phyloP scores from a whole-genome alignment of 2,888 invertebrate species.

The Eristalinus aeneus region DNA sequence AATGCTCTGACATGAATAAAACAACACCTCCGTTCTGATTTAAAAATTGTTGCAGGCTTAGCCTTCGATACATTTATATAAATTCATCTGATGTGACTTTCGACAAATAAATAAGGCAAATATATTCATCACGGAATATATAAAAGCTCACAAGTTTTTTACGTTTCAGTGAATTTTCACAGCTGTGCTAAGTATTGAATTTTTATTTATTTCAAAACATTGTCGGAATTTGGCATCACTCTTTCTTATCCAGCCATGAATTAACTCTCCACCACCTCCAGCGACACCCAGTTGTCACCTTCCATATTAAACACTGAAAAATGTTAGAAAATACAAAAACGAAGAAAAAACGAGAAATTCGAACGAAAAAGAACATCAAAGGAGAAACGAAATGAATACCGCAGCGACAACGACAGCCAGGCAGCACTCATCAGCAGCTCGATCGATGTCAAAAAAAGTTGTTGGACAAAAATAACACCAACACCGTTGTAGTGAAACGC shows the following conservation, averaged over 20 bases:
- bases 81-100: too few relatives aligned
- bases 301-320: not conserved
- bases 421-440: slow-evolving; percentile 65
- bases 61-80: too few relatives aligned
- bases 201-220: too few relatives aligned
- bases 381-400: slow-evolving; percentile 58
- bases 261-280: not conserved
- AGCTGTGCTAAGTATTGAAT: too few relatives aligned
- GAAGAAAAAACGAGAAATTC: slow-evolving; percentile 30
- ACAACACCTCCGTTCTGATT: too few relatives aligned
- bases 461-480: slow-evolving; percentile 35
- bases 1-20: too few relatives aligned
- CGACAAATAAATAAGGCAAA: too few relatives aligned
- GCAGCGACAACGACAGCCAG: slow-evolving; percentile 67
- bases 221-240: slow-evolving; percentile 40
- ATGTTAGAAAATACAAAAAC: slow-evolving; percentile 1
- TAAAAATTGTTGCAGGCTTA: too few relatives aligned
- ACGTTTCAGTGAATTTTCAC: too few relatives aligned
- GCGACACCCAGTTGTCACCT: slow-evolving; percentile 44
- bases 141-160: too few relatives aligned
- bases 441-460: slow-evolving; percentile 68
- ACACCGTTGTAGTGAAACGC: not conserved
- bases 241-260: not conserved
- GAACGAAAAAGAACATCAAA: slow-evolving; percentile 54
- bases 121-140: too few relatives aligned